Evolutionary conservation across 2,113 vertebrate genomes (phyloP).

Genomic region (Perca schrenkii): DNA sequence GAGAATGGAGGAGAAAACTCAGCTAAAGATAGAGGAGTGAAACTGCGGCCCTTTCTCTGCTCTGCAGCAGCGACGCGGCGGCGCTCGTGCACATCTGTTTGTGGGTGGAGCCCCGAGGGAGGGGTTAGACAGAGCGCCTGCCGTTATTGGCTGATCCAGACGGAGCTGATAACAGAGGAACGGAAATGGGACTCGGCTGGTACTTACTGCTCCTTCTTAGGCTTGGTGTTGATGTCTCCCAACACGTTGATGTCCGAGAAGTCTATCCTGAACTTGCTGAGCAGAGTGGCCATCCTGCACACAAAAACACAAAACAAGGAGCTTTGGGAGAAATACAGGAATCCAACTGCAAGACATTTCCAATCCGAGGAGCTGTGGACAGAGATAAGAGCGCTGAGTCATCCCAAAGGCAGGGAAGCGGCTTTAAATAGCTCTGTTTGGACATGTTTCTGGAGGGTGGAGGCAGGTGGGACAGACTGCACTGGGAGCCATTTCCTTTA

Average conservation of each 20-base stretch:
- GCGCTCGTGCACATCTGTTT: too few relatives aligned
- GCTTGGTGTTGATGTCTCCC: constrained; percentile 98
- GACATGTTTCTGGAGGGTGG: neutral
- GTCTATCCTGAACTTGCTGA: constrained; percentile 99
- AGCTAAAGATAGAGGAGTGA: too few relatives aligned
- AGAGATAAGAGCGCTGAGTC: constrained; percentile 10
- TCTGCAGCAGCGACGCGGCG: too few relatives aligned
- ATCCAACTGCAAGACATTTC: constrained; percentile 6
- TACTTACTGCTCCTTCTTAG: constrained; percentile 96
- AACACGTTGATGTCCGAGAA: constrained; percentile 98
- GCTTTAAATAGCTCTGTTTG: constrained; percentile 39
- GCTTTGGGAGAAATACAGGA: neutral
- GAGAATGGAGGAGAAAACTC: too few relatives aligned
- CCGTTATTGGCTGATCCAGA: too few relatives aligned
- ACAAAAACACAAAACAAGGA: constrained; percentile 3
- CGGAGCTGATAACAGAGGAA: neutral
- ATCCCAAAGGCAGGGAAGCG: neutral
- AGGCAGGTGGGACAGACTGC: constrained; percentile 5
- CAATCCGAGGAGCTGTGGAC: neutral
- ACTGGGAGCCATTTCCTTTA: constrained; percentile 48
- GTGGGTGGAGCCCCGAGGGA: too few relatives aligned
- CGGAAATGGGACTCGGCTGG: neutral
- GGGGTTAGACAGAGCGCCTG: too few relatives aligned
- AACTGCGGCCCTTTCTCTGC: too few relatives aligned
- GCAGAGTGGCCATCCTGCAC: constrained; percentile 95